Conservation (phyloP, 2,113 vertebrate genomes). For the Noctilio leporinus region DNA sequence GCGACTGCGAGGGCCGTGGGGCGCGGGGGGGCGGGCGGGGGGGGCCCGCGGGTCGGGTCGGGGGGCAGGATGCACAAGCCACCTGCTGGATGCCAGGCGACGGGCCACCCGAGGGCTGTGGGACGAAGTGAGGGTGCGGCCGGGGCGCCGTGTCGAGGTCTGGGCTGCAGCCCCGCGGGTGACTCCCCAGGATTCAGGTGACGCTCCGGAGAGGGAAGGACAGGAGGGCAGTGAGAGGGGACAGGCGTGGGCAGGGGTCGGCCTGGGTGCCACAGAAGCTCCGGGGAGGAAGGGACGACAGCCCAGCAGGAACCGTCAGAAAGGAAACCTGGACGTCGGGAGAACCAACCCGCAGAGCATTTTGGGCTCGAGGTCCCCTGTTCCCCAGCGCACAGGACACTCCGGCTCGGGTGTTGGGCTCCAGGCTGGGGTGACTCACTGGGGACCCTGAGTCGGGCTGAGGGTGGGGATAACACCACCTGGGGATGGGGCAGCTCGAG, state of each 20-base stretch:
- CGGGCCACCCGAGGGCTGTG: fast-evolving
- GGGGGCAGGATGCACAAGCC: fast-evolving
- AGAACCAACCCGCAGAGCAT: neutral
- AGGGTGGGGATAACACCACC: fast-evolving
- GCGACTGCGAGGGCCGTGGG: no score
- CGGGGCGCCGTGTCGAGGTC: fast-evolving
- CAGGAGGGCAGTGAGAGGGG: neutral
- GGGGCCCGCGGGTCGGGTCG: fast-evolving
- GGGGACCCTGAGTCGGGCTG: neutral
- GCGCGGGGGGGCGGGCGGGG: no score
- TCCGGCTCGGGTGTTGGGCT: fast-evolving
- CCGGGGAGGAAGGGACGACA: fast-evolving
- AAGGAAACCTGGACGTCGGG: neutral
- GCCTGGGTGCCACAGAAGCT: fast-evolving
- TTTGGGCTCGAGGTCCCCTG: neutral
- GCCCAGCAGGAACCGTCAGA: fast-evolving
- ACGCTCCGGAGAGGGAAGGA: fast-evolving
- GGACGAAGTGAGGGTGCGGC: neutral
- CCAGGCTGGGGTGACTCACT: neutral
- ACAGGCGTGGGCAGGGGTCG: fast-evolving
- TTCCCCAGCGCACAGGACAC: fast-evolving
- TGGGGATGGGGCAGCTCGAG: fast-evolving
- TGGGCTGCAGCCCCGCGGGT: fast-evolving
- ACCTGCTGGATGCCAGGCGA: fast-evolving
- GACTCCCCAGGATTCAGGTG: fast-evolving